Base-by-base conservation (phyloP, 2,113 vertebrate species). In the Dipodomys ordii region DNA sequence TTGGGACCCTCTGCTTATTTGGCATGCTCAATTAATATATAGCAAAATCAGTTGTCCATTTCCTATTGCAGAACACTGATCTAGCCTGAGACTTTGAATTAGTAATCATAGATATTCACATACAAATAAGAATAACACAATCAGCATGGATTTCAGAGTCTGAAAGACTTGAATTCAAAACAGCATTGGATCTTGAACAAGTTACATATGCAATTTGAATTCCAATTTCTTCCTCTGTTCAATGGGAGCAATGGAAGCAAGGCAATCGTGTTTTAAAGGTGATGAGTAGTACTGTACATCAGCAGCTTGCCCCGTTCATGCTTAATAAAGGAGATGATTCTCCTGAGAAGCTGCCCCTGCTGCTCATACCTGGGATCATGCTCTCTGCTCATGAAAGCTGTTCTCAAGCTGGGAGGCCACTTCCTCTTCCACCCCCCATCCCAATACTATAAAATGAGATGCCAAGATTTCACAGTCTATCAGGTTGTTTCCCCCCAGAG, bases 51-150 rank as follows among this genome's bases (percentile, higher is more conserved):
- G 27, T 46, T 18, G 28, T 73, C 23, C 53, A 39, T 27, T n/a
- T 46, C 28, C 19, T 64, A 28, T 46, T 77, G 35, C 62, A 87
- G 13, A 81, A 65, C 18, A 68, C 28, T 68, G 60, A 83, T 57
- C 68, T 78, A 72, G 9, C 71, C 22, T 77, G 68, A 39, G 49
- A 77, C 62, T 57, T 19, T 77, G 30, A 73, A 23, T 92, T 71
- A 67, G 28, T 67, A 79, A 30, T 30, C 28, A 74, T 27, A 93
- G 89, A 88, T 73, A 85, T 64, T 68, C 92, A 16, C 65, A 83
- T 65, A 80, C 28, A 73, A 44, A 90, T 32, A 81, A 65, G 2
- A 60, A 2, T 30, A 87, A 28, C 11, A 49, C 35, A 92, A 81
- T 19, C 19, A 83, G 7, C 19, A 8, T 88, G 32, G 49, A 71